Percentiles rank a stretch among this genome's conserved stretches.
These are phyloP conservation scores for Zoanthus solanderi DNA, from an alignment of 92 coral and sea anemone genomes.

Conservation along the genomic window DNA sequence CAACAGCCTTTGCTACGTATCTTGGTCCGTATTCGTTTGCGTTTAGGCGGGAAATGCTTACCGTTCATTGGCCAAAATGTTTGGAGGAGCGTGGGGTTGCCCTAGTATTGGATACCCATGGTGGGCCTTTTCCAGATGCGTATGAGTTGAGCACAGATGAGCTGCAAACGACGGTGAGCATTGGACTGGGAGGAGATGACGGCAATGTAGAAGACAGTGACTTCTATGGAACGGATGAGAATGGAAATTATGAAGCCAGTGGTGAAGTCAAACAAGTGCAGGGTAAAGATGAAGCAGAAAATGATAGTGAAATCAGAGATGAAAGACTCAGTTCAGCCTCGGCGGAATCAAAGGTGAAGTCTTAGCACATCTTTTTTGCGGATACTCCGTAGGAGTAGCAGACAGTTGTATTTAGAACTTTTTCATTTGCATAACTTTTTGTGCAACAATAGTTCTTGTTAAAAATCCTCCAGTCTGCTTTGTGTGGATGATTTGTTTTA, in stretches of 20 bases:
- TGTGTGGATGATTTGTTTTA: neutral
- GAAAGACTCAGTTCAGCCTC: neutral
- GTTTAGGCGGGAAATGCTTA: constrained; percentile 95
- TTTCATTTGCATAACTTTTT: no score
- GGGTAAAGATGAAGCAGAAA: neutral
- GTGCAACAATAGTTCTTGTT: neutral
- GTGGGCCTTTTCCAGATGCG: constrained; percentile 70
- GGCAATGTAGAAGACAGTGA: neutral
- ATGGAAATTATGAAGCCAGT: constrained; percentile 45
- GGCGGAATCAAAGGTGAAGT: neutral
- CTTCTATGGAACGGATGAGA: constrained; percentile 34
- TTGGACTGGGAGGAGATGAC: constrained; percentile 16
- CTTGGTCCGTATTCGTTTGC: constrained; percentile 93
- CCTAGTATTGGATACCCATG: constrained; percentile 78
- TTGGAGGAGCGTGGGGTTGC: constrained; percentile 97
- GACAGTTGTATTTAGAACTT: no score
- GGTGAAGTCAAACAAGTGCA: constrained; percentile 20
- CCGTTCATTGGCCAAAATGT: constrained; percentile 92
- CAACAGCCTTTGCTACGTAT: constrained; percentile 97
- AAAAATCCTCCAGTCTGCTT: neutral
- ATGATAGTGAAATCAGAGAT: neutral
- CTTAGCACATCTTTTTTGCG: neutral
- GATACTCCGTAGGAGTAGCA: no score
- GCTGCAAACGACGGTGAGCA: constrained; percentile 51
- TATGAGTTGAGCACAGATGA: constrained; percentile 61